Evolutionary conservation across 2,888 invertebrate genomes (phyloP).

Genomic region (Sinelater perroti): DNA sequence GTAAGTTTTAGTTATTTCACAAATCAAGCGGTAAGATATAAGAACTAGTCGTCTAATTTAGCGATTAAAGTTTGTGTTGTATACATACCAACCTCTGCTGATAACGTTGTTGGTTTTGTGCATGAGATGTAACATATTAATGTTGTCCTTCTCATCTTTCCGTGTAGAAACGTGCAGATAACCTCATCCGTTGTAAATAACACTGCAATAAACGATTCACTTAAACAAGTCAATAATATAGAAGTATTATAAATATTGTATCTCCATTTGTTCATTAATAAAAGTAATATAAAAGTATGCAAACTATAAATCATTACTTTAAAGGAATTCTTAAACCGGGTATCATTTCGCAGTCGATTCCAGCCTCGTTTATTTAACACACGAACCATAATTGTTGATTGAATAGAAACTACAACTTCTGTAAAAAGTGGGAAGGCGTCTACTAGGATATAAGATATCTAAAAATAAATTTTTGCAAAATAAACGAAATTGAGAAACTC

Average conservation of each 20-base stretch:
- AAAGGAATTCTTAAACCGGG: background rate
- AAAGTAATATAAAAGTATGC: constrained; percentile 12
- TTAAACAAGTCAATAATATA: constrained; percentile 28
- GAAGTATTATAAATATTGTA: constrained; percentile 28
- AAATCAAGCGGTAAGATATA: too few relatives aligned
- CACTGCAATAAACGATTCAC: constrained; percentile 48
- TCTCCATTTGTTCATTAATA: constrained; percentile 21
- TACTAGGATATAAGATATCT: too few relatives aligned
- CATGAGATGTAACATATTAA: constrained; percentile 24
- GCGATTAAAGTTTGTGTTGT: too few relatives aligned
- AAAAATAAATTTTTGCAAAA: too few relatives aligned
- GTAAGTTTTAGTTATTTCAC: too few relatives aligned
- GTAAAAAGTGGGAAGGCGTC: too few relatives aligned
- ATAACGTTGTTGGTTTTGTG: constrained; percentile 29
- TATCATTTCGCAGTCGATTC: background rate
- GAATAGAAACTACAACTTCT: too few relatives aligned
- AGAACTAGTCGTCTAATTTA: too few relatives aligned
- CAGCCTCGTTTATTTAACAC: too few relatives aligned
- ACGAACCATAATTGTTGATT: too few relatives aligned
- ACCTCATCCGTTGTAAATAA: constrained; percentile 51
- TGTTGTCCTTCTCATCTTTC: constrained; percentile 17
- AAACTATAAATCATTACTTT: constrained; percentile 17
- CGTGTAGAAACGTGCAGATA: too few relatives aligned
- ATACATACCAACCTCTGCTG: background rate
- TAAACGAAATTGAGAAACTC: too few relatives aligned